Evolutionary conservation across 2,113 vertebrate genomes (phyloP).

Genomic region (Labrus mixtus): DNA sequence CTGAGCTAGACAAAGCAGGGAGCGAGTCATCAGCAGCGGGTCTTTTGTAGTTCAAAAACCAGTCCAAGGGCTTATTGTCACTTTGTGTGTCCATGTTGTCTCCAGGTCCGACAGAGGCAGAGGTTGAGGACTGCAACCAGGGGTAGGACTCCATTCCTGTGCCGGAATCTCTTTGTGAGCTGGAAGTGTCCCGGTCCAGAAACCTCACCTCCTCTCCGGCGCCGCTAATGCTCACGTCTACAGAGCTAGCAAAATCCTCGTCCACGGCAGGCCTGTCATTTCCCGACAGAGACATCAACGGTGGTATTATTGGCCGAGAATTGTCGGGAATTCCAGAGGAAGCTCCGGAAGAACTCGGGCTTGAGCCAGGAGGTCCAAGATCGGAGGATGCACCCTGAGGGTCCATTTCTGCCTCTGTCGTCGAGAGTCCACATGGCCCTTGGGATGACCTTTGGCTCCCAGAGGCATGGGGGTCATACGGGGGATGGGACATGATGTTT

Average conservation of each 20-base stretch:
- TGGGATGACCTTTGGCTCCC: conserved; percentile 79
- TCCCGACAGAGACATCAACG: conserved; percentile 61
- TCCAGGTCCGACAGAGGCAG: conserved; percentile 28
- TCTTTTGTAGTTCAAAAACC: conserved; percentile 57
- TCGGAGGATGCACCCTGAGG: conserved; percentile 60
- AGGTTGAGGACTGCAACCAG: conserved; percentile 15
- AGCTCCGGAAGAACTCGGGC: conserved; percentile 27
- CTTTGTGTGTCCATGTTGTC: conserved; percentile 18
- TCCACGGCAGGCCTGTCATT: conserved; percentile 70
- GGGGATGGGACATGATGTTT: conserved; percentile 89
- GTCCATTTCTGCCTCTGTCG: conserved; percentile 82
- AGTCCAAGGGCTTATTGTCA: conserved; percentile 53
- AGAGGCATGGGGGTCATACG: conserved; percentile 88
- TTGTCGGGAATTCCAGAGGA: conserved; percentile 14
- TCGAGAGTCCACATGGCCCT: conserved; percentile 50
- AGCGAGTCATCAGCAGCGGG: conserved; percentile 23
- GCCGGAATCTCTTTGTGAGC: conserved; percentile 70
- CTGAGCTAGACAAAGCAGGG: conserved; percentile 53
- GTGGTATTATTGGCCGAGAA: conserved; percentile 26
- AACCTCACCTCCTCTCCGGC: conserved; percentile 83
- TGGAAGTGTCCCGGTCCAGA: conserved; percentile 72
- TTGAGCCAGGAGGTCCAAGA: conserved; percentile 57
- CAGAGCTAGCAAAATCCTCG: conserved; percentile 59
- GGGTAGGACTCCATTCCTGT: neutral
- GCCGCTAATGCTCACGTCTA: conserved; percentile 76